Base-by-base conservation (phyloP, 2,797 vertebrate species). In the Platalea minor region DNA sequence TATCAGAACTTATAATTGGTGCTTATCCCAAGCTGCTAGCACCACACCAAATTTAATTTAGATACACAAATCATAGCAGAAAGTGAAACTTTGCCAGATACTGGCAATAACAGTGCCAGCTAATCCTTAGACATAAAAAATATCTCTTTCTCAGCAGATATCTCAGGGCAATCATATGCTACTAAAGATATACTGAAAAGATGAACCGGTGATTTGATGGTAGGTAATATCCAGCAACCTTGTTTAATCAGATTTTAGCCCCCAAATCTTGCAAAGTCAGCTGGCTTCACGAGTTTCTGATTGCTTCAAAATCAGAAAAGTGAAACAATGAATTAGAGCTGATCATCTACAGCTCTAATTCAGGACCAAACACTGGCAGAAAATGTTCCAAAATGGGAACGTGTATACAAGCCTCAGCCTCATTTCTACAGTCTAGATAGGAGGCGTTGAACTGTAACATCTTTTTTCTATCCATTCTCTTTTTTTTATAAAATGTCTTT, bases 251-350 rank as follows among this genome's bases (percentile, higher is more conserved):
- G 73, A 87, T 93, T 95, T 93, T 91, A 78, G 37, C 37, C 70
- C 69, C 82, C 48, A 90, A 50, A 94, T 89, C 82, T 91, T 91
- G 63, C 91, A 76, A 94, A 89, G 85, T 94, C 93, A 93, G 73
- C 82, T 92, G 48, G 76, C 51, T 96, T 82, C 65, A 37, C 0
- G 0, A 86, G 82, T 72, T 95, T 75, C 89, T 94, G 95, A 95
- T 96, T 96, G 76, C 93, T 88, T 84, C 93, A 91, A 91, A 93
- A 96, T 94, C 93, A 94, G 65, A 75, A 46, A 59, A 92, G 26
- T 59, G 73, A 89, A 96, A 88, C 76, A 92, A 75, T 61, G 77
- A 95, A 84, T 95, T 93, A 95, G 54, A 90, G 82, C 29, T 93
- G 82, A 91, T 84, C 82, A 77, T 77, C 72, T 61, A 54, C 37